Evolutionary conservation across 2,888 invertebrate genomes (phyloP).

Genomic region (Melipona bicolor): DNA sequence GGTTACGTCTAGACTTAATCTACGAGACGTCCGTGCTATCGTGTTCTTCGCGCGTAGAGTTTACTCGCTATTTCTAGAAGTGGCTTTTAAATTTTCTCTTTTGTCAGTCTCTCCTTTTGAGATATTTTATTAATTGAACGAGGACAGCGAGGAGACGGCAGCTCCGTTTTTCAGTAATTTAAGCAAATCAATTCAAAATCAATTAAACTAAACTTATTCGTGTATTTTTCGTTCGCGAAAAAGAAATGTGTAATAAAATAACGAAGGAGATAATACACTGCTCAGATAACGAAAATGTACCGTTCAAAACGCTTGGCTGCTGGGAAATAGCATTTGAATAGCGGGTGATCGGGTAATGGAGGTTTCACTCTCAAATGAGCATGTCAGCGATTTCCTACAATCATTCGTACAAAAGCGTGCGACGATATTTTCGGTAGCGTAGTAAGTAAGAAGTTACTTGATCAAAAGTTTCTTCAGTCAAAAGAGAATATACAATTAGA

Average conservation of each 20-base stretch:
- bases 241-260: not conserved
- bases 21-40: not conserved
- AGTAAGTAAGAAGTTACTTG: not conserved
- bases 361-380: not conserved
- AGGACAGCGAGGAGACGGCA: rapidly evolving
- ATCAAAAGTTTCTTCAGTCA: not conserved
- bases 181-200: no score
- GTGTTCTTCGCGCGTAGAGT: not conserved
- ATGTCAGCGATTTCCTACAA: not conserved
- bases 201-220: no score
- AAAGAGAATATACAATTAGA: not conserved
- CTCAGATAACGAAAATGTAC: not conserved
- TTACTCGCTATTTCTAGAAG: not conserved
- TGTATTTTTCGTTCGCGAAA: no score
- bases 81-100: not conserved
- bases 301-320: not conserved
- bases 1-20: not conserved
- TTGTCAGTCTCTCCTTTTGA: not conserved
- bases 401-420: not conserved
- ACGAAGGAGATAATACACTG: not conserved
- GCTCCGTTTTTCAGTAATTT: no score
- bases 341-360: not conserved
- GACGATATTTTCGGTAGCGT: not conserved
- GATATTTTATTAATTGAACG: not conserved
- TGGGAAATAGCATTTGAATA: not conserved